Percentiles rank a stretch among this genome's conserved stretches.
Evolutionary conservation across 2,113 vertebrate genomes (phyloP).

Genomic region (Riparia riparia): DNA sequence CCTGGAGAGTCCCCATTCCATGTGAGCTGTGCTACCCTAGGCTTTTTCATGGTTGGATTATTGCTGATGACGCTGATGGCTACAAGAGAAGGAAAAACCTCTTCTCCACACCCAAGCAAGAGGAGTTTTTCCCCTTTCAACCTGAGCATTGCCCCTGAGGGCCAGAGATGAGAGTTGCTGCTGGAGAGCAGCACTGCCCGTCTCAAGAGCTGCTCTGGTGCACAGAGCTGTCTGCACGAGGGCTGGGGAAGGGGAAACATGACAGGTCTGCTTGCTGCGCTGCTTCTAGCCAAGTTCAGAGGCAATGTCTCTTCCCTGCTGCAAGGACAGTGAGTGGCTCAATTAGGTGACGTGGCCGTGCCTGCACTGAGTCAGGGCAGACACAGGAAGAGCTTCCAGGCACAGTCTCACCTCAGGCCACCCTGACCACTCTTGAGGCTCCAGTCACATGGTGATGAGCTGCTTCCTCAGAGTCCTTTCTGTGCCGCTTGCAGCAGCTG

Average conservation of each 20-base stretch:
- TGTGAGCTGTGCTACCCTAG: not conserved
- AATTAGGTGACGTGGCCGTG: not conserved
- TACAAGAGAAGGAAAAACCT: not conserved
- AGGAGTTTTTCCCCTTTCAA: not conserved
- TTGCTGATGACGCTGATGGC: not conserved
- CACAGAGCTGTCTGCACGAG: not conserved
- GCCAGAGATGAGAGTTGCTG: not conserved
- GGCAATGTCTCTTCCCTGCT: not conserved
- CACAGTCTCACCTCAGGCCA: not conserved
- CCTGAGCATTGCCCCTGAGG: not conserved
- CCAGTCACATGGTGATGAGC: not conserved
- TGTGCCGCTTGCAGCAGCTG: not conserved
- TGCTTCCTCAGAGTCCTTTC: not conserved
- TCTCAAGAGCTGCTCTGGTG: not conserved
- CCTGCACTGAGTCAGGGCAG: not conserved
- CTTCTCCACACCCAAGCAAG: fast-evolving
- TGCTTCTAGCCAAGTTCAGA: not conserved
- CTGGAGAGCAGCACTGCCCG: not conserved
- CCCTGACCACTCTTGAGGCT: not conserved
- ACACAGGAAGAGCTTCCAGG: not conserved
- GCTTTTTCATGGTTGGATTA: not conserved
- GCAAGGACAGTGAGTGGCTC: not conserved
- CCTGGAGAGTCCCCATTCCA: not conserved
- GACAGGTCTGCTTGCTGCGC: not conserved
- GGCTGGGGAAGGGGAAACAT: not conserved